Evolutionary conservation across 2,888 invertebrate species (phyloP), one percentile per base, ranked within the genome.

Genomic region (Chalcosyrphus nemorum): DNA sequence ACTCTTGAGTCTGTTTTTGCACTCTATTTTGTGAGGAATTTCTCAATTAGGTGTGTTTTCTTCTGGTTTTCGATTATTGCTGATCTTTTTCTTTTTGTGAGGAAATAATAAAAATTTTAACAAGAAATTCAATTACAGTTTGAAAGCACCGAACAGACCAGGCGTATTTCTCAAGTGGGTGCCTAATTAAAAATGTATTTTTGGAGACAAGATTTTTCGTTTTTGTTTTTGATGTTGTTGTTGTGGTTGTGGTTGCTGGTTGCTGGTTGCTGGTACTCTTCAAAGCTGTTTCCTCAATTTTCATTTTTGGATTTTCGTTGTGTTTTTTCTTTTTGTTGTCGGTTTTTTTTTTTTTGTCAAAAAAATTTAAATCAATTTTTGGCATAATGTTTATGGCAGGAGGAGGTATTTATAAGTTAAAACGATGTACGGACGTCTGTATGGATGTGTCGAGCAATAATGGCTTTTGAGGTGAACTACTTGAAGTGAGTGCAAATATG

Each of bases 171-270:
- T 82, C 80, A 84, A 84, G 84, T 84, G 80, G 84, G 70, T 84
- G 74, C 70, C 84, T 80, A 80, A 80, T 80, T 84, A 84, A 84
- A 84, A 80, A 84, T 80, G 54, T 84, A 84, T 84, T 84, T 84
- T 84, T 80, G 84, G 84, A 84, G 84, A 84, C 80, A 68, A 41
- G 21, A 74, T 52, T 43, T 66, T 59, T 50, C 56, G 32, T 43
- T 47, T 63, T 59, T 63, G 32, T 45, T 61, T 72, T 61, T 56
- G 27, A 41, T 52, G 24, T 27, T 59, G 50, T 59, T 52, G 38
- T 29, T 66, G 32, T 24, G 45, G 71, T 47, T 56, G 27, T 21
- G 43, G 32, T 27, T 50, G n/a, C n/a, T n/a, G n/a, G n/a, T n/a
- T n/a, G n/a, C n/a, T n/a, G n/a, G 43, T 56, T 47, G 43, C 19